Conservation (phyloP, 2,113 vertebrate species). For the Myanophis thanlyinensis region DNA sequence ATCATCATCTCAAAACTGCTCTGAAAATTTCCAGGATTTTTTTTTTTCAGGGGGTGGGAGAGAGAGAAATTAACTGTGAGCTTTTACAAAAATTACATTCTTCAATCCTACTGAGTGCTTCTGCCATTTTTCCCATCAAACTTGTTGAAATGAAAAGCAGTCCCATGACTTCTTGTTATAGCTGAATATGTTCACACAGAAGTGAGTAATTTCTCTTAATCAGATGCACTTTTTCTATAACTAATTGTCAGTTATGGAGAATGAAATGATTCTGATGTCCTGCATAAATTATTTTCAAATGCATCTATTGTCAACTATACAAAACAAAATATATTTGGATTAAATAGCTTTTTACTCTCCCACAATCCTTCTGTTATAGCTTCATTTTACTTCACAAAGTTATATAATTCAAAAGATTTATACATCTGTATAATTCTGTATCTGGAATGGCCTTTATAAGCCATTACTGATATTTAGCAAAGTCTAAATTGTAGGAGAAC, state of each 20-base stretch:
- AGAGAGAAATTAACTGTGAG: neutral
- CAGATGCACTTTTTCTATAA: neutral
- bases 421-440: neutral
- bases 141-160: neutral
- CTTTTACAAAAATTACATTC: neutral
- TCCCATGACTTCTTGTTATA: neutral
- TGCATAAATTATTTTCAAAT: neutral
- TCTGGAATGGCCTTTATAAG: constrained; percentile 40
- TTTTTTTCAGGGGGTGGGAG: neutral
- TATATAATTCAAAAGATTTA: neutral
- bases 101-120: neutral
- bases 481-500: constrained; percentile 48
- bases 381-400: neutral
- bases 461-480: constrained; percentile 24
- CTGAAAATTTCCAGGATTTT: neutral
- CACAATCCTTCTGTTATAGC: neutral
- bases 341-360: neutral
- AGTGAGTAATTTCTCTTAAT: neutral
- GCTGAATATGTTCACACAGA: neutral
- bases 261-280: neutral
- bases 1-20: neutral
- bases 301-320: neutral
- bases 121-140: neutral
- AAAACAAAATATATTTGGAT: neutral
- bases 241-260: neutral